A percentile compares a stretch with the other conserved stretches of the same genome.
Conservation (phyloP, 2,113 vertebrate species). For the Epinephelus lanceolatus region DNA sequence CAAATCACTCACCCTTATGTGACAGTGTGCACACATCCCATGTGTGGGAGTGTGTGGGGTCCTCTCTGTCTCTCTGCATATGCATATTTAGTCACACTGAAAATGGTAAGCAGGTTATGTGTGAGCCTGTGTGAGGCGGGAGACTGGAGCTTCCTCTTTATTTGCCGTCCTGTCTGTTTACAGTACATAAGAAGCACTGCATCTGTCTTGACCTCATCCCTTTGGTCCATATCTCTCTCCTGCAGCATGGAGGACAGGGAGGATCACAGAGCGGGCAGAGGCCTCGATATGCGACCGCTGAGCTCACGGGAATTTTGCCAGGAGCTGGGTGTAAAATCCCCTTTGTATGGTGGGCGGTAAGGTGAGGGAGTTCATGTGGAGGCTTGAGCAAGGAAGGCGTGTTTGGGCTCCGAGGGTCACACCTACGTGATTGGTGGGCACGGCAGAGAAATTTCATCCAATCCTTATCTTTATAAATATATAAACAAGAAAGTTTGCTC, state of each 20-base stretch:
- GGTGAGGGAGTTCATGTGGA: constrained; percentile 15
- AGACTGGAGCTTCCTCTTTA: constrained; percentile 47
- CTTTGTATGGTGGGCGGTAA: background rate
- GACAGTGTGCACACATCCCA: constrained; percentile 13
- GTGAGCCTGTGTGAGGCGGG: constrained; percentile 50
- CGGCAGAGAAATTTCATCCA: background rate
- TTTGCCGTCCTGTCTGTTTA: constrained; percentile 59
- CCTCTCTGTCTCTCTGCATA: constrained; percentile 51
- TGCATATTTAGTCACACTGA: constrained; percentile 68
- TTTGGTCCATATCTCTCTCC: constrained; percentile 46
- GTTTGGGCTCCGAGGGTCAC: constrained; percentile 17
- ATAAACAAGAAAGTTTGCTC: constrained; percentile 12
- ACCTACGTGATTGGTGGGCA: background rate
- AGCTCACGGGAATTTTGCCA: constrained; percentile 37
- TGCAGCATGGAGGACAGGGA: constrained; percentile 45
- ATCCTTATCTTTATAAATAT: background rate
- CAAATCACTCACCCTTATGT: constrained; percentile 30
- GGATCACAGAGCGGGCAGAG: constrained; percentile 42
- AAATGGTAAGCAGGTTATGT: constrained; percentile 74
- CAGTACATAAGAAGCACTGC: constrained; percentile 34
- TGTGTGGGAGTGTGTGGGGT: constrained; percentile 54
- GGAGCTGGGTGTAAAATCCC: constrained; percentile 39
- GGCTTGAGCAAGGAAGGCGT: background rate
- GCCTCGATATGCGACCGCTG: constrained; percentile 14
- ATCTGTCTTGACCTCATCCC: constrained; percentile 57